Base-by-base conservation (phyloP, 2,113 vertebrate species). In the Circaetus gallicus region DNA sequence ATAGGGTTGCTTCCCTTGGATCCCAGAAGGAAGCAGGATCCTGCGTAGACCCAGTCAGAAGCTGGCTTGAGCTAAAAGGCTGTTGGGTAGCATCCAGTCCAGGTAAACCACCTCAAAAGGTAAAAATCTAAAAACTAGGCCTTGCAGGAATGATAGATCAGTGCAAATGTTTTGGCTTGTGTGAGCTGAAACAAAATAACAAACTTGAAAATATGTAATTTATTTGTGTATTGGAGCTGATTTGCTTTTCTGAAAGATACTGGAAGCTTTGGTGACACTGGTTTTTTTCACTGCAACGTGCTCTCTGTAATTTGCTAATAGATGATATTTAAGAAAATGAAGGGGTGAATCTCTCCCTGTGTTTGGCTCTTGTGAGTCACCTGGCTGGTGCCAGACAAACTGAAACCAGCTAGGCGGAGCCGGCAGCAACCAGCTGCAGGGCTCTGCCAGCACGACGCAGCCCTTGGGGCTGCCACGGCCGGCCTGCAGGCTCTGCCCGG, bases 381-480 rank as follows among this genome's bases (percentile, higher is more conserved):
- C 61, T 10, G 25, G n/a, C 26, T 1, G 4, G 24, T 59, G 55
- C n/a, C 61, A 58, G 45, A 22, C 59, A 26, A 66, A 21, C 36
- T 6, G 10, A 59, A 36, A n/a, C 10, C 45, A 47, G 26, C 8
- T 13, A 0, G 0, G 50, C 69, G 43, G 65, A 56, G 52, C 40
- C 5, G 2, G 32, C 70, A 72, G 55, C 1, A 1, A 9, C 42
- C 13, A 50, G n/a, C 34, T 58, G n/a, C 17, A 13, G 74, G 76
- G 26, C 8, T 3, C 55, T 42, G 42, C 52, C 47, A 32, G 67
- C 47, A 34, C 0, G 0, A n/a, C 3, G 1, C n/a, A 38, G 40
- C 25, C n/a, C 20, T 3, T 1, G 1, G 42, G 53, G 47, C 63
- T 3, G 2, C 13, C 0, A 2, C 1, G 1, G n/a, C 63, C 5